These are phyloP conservation scores for Amblyjoppa fuscipennis DNA, from an alignment of 2,888 invertebrate genomes.

Conservation along the genomic window DNA sequence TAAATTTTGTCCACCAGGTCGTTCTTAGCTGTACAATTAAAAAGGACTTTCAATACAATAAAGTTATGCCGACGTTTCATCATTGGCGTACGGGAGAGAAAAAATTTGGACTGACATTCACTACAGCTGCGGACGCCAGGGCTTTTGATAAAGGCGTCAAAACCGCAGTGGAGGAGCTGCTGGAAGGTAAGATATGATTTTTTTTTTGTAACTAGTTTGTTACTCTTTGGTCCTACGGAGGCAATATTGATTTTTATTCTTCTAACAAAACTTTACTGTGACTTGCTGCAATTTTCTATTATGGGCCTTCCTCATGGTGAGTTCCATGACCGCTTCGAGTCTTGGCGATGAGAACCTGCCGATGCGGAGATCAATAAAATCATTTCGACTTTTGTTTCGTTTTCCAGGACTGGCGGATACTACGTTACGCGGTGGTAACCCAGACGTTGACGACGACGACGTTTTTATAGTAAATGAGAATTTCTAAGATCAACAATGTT, in stretches of 20 bases:
- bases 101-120: slow-evolving; percentile 97
- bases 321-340: slow-evolving; percentile 62
- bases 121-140: slow-evolving; percentile 97
- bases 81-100: slow-evolving; percentile 99
- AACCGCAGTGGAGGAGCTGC: slow-evolving; percentile 94
- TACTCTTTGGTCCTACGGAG: background rate
- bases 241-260: slow-evolving; percentile 21
- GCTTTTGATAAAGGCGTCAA: slow-evolving; percentile 97
- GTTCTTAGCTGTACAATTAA: slow-evolving; percentile 97
- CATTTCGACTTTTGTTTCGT: slow-evolving; percentile 67
- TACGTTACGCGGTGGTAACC: slow-evolving; percentile 89
- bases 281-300: slow-evolving; percentile 55
- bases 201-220: background rate
- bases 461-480: slow-evolving; percentile 94
- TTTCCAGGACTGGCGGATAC: slow-evolving; percentile 91
- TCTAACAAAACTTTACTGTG: slow-evolving; percentile 44
- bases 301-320: slow-evolving; percentile 50
- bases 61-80: slow-evolving; percentile 99
- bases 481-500: background rate
- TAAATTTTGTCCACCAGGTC: slow-evolving; percentile 87
- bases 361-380: background rate
- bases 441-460: slow-evolving; percentile 96
- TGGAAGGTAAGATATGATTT: slow-evolving; percentile 91
- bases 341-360: background rate
- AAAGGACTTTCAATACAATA: slow-evolving; percentile 98